Conservation (phyloP, 2,113 vertebrate genomes). For the Pteropus alecto region DNA sequence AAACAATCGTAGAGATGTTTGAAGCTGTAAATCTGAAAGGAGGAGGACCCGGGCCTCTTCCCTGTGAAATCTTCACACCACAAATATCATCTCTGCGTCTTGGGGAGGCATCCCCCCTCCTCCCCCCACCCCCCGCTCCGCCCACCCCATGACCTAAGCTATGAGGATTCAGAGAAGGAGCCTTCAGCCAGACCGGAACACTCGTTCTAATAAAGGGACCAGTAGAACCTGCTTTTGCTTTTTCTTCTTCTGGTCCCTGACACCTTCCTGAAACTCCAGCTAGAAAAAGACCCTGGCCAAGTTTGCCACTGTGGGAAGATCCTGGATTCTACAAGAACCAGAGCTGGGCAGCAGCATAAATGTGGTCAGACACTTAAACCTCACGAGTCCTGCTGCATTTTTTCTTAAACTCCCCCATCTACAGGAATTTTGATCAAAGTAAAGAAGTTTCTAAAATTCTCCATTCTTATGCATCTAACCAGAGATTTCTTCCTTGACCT, state of each 20-base stretch:
- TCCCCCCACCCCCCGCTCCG: too few relatives aligned
- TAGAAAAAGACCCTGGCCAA: background rate
- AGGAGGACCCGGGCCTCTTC: background rate
- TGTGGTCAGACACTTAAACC: background rate
- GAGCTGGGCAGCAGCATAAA: background rate
- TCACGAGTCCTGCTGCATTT: background rate
- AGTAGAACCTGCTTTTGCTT: background rate
- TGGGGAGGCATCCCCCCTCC: too few relatives aligned
- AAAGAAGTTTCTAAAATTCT: conserved; percentile 23
- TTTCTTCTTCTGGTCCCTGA: background rate
- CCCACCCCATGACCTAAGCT: background rate
- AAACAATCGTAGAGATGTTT: background rate
- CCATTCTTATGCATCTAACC: background rate
- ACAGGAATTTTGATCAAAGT: background rate
- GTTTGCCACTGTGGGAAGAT: background rate
- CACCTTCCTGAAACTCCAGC: background rate
- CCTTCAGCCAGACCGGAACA: background rate
- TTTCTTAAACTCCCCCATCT: background rate
- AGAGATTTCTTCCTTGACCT: conserved; percentile 19
- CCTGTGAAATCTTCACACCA: background rate
- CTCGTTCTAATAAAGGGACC: background rate
- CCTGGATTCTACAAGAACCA: background rate
- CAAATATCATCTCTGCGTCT: rapidly evolving
- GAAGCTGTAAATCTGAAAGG: background rate
- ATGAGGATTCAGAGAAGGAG: background rate